Percentiles rank a stretch among this genome's conserved stretches.
Evolutionary conservation across 2,797 vertebrate genomes (phyloP).

Genomic region (Eremophila alpestris): DNA sequence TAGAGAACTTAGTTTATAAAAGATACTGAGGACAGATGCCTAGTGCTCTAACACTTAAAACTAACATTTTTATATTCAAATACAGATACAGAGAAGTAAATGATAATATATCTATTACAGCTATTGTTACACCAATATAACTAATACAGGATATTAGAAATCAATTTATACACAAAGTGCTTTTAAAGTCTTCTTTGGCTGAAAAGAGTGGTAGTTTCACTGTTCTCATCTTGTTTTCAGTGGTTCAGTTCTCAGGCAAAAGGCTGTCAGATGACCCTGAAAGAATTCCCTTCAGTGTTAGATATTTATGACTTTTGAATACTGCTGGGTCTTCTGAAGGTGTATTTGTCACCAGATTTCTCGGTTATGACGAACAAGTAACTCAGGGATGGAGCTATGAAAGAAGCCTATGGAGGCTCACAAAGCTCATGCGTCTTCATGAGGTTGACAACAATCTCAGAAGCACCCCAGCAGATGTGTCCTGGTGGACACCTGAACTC

Average conservation of each 20-base stretch:
- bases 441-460: constrained; percentile 62
- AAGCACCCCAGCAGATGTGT: constrained; percentile 63
- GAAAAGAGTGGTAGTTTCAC: background rate
- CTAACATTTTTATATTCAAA: background rate
- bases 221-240: constrained; percentile 47
- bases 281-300: constrained; percentile 73
- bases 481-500: background rate
- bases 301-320: constrained; percentile 78
- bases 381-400: constrained; percentile 59
- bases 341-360: constrained; percentile 74
- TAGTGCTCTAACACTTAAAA: background rate
- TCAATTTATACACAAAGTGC: background rate
- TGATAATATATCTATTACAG: background rate
- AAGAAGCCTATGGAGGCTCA: constrained; percentile 66
- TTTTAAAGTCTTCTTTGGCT: background rate
- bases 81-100: background rate
- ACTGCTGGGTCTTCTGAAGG: constrained; percentile 67
- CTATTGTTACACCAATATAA: background rate
- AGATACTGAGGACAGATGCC: background rate
- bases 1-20: background rate
- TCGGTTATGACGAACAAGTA: constrained; percentile 75
- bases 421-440: constrained; percentile 63
- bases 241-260: constrained; percentile 81
- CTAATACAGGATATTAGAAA: background rate
- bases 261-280: constrained; percentile 69